These are phyloP conservation scores for Listronotus oregonensis DNA, from an alignment of 1,140 invertebrate genomes.

Conservation along the genomic window DNA sequence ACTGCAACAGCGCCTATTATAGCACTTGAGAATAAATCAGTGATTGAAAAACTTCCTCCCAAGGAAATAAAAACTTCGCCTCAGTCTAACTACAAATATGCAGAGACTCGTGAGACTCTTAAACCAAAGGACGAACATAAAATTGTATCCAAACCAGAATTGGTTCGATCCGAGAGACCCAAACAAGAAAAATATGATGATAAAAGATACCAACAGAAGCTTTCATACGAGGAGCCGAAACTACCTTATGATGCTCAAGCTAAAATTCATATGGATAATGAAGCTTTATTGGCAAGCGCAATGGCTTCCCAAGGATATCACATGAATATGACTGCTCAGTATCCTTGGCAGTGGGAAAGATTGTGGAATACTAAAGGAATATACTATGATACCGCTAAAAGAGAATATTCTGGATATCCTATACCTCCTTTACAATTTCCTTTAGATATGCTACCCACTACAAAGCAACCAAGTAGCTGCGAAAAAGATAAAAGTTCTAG, in stretches of 20 bases:
- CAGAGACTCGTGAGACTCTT: conserved; percentile 33
- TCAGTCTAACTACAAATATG: conserved; percentile 41
- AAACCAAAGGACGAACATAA: conserved; percentile 56
- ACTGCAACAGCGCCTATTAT: too few relatives aligned
- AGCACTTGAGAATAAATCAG: conserved; percentile 23
- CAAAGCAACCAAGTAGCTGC: conserved; percentile 49
- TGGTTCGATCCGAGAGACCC: conserved; percentile 52
- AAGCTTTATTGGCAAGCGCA: conserved; percentile 58
- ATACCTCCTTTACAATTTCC: conserved; percentile 48
- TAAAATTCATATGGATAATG: conserved; percentile 54
- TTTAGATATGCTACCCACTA: conserved; percentile 50
- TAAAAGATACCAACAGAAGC: conserved; percentile 44
- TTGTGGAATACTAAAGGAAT: conserved; percentile 47
- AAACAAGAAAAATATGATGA: conserved; percentile 46
- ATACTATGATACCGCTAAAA: conserved; percentile 50
- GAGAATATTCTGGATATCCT: conserved; percentile 47
- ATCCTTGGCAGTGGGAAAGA: conserved; percentile 67
- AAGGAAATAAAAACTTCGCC: conserved; percentile 27
- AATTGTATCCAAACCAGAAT: conserved; percentile 47
- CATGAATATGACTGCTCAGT: conserved; percentile 59
- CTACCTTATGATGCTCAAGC: conserved; percentile 42
- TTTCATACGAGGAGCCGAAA: conserved; percentile 42
- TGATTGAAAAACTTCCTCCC: conserved; percentile 32
- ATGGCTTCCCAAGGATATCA: conserved; percentile 60
- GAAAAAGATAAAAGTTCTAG: conserved; percentile 51